Base-by-base conservation (phyloP, 2,888 invertebrate genomes). In the Agelastica alni region DNA sequence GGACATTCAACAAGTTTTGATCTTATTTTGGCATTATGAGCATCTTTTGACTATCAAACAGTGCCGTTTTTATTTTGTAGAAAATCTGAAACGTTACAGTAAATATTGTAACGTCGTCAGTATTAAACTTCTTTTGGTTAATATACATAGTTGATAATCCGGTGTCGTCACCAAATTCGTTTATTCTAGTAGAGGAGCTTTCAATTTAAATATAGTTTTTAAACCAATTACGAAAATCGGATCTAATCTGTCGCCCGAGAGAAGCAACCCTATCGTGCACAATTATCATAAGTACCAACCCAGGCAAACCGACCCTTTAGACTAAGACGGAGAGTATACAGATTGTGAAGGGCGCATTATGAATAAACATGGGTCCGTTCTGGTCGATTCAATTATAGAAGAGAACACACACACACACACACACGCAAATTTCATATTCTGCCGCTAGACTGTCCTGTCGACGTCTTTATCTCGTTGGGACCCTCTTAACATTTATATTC, bases 301-400 rank as follows among this genome's bases (percentile, higher is more conserved):
- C 51, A 42, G 20, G 37, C 37, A 39, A n/a, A 39, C 37, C 37
- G 46, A 36, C 49, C 37, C 51, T 42, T 46, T 18, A 37, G 39
- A 43, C 30, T 43, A 43, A 49, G 53, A 42, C 46, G 39, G 45
- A 54, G 53, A 49, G 36, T 45, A 34, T 36, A 53, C 47, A 57
- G 46, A 51, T 51, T 56, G 30, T 52, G 39, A 42, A 26, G 46
- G 52, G 53, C 52, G 51, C 73, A 74, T 53, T 37, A 57, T 57
- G 59, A 59, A 75, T 75, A 75, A 74, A 75, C 74, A 75, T 75
- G 71, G 72, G 73, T 70, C 71, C 73, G 70, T 70, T 73, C 72
- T 73, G 74, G 71, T 73, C 75, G 72, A 76, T 75, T 75, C 75
- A 75, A 76, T 76, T 76, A 76, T 73, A 71, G 70, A 73, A 71